Conservation (phyloP, 2,797 vertebrate genomes). For the Urosaurus nigricauda region DNA sequence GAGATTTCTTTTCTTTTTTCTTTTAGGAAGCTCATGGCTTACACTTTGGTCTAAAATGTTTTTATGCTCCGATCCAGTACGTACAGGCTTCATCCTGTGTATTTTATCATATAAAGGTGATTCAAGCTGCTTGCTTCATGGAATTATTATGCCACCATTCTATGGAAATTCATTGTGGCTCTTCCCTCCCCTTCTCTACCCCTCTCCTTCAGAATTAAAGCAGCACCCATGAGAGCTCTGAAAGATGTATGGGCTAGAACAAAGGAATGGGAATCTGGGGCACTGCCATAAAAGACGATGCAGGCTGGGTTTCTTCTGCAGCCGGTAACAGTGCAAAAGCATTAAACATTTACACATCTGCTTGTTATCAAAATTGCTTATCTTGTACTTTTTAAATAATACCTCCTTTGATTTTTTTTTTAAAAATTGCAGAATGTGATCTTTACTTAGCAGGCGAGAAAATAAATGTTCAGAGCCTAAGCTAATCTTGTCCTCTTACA, state of each 20-base stretch:
- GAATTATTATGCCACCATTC: slow-evolving; percentile 41
- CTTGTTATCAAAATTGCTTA: slow-evolving; percentile 77
- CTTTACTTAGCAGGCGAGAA: slow-evolving; percentile 54
- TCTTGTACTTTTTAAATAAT: slow-evolving; percentile 73
- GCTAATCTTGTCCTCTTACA: slow-evolving; percentile 31
- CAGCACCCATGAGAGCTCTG: slow-evolving; percentile 56
- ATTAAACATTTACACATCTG: slow-evolving; percentile 74
- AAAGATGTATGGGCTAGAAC: slow-evolving; percentile 70
- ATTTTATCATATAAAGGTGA: slow-evolving; percentile 47
- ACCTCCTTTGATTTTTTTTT: slow-evolving; percentile 63
- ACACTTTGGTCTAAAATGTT: slow-evolving; percentile 27
- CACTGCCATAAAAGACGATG: slow-evolving; percentile 33
- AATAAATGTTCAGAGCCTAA: slow-evolving; percentile 37
- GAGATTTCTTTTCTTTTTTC: slow-evolving; percentile 47
- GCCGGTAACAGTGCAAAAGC: slow-evolving; percentile 54
- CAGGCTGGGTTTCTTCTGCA: slow-evolving; percentile 58
- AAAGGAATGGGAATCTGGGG: slow-evolving; percentile 77
- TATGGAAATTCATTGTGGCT: slow-evolving; percentile 32
- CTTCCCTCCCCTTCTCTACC: background rate
- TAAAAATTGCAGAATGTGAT: slow-evolving; percentile 47
- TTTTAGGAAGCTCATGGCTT: slow-evolving; percentile 19
- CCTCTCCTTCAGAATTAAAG: slow-evolving; percentile 54
- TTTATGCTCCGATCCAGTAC: slow-evolving; percentile 18
- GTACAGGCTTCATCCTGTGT: slow-evolving; percentile 3
- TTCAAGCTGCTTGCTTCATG: background rate